Conservation (phyloP, 2,888 invertebrate genomes). For the Antitype chi region DNA sequence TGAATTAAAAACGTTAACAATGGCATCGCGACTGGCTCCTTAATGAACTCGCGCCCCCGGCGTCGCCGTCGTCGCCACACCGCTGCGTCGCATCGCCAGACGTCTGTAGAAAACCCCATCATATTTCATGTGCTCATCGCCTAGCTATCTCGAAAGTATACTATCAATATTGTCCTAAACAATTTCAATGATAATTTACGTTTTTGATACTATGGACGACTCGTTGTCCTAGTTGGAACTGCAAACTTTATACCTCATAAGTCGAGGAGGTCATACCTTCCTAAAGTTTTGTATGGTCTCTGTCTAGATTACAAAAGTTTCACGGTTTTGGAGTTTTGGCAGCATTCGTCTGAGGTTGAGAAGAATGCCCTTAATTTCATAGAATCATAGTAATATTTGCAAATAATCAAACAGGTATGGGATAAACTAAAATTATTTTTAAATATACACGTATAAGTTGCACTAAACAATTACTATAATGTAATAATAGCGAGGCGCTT, state of each 20-base stretch:
- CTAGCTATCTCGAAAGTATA: not conserved
- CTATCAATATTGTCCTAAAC: not conserved
- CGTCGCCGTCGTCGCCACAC: conserved; percentile 56
- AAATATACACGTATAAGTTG: conserved; percentile 32
- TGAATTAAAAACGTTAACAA: conserved; percentile 90
- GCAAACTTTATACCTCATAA: not conserved
- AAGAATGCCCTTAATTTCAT: not conserved
- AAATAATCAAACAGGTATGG: not conserved
- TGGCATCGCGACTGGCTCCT: conserved; percentile 84
- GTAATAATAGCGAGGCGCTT: conserved; percentile 44
- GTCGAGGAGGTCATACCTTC: not conserved
- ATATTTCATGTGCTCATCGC: conserved; percentile 63
- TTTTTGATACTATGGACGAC: not conserved
- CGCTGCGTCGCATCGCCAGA: conserved; percentile 46
- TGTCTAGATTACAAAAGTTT: not conserved
- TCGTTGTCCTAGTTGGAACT: not conserved
- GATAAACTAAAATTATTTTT: conserved; percentile 5
- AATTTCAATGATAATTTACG: not conserved
- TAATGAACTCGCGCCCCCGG: conserved; percentile 84
- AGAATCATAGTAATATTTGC: not conserved
- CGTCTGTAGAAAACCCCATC: conserved; percentile 64
- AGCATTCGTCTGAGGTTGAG: not conserved
- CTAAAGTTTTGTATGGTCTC: conserved; percentile 3
- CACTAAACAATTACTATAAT: conserved; percentile 39
- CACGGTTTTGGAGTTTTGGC: not conserved